A percentile compares a stretch with the other conserved stretches of the same genome.
phyloP scores from a whole-genome alignment of 2,113 vertebrate genomes.

The Tiliqua scincoides region DNA sequence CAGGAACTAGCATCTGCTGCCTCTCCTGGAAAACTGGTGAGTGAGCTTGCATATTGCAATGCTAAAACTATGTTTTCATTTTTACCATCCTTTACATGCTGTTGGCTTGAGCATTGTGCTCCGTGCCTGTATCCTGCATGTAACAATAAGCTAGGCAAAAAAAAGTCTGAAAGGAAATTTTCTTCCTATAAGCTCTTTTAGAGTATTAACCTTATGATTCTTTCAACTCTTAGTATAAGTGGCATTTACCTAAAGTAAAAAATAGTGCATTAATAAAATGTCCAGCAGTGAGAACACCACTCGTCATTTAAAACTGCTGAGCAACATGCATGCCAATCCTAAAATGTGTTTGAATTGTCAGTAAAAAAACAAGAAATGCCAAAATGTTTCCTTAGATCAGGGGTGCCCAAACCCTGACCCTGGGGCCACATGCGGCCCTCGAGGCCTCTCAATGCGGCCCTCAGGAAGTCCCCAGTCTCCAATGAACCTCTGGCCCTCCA shows the following conservation, averaged over 20 bases:
- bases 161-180: background rate
- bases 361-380: background rate
- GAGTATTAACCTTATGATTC: background rate
- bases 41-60: conserved; percentile 24
- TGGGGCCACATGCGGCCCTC: too few relatives aligned
- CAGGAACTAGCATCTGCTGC: conserved; percentile 81
- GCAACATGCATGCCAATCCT: too few relatives aligned
- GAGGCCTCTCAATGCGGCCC: too few relatives aligned
- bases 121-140: background rate
- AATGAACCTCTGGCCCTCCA: too few relatives aligned
- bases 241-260: background rate
- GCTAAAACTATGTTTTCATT: background rate
- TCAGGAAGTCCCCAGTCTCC: too few relatives aligned
- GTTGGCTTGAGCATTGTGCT: background rate
- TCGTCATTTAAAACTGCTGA: too few relatives aligned
- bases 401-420: too few relatives aligned
- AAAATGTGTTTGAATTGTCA: background rate
- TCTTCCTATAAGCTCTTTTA: background rate
- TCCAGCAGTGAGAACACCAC: too few relatives aligned
- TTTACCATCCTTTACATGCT: background rate
- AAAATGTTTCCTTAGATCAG: background rate
- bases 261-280: too few relatives aligned
- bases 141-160: background rate
- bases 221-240: background rate
- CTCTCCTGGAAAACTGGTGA: conserved; percentile 79